Evolutionary conservation across 2,797 vertebrate species (phyloP), one percentile per base, ranked within the genome.

Genomic region (Thaleichthys pacificus): DNA sequence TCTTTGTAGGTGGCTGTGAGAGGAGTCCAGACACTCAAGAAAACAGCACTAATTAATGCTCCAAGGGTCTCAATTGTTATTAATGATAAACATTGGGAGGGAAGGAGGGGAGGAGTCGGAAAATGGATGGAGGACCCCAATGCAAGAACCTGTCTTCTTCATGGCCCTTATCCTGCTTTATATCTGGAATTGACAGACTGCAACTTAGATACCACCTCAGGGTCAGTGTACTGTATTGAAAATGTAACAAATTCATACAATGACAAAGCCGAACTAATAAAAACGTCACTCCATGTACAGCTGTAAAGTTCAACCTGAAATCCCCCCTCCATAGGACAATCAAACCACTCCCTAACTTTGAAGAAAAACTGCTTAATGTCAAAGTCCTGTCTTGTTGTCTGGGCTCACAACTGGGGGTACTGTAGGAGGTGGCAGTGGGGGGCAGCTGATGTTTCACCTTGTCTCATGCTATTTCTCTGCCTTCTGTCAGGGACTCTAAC

Each of bases 31-130:
- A 85, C 93, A 93, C 93, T 90, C 91, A 80, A 84, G 77, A 85
- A 86, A 79, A 86, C 80, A 81, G 92, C 93, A 89, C 96, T 98
- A 96, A 97, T 98, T 95, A 97, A 95, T 93, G 94, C 95, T 96
- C 93, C 84, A 86, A 94, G 95, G 92, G 90, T 91, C 94, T 93
- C 90, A 87, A 90, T 93, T 94, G 91, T 93, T 87, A 91, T 93
- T 92, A 94, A 95, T 94, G 95, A 95, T 93, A 94, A 94, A 93
- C 88, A 88, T 91, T 92, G 86, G 66, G 80, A 81, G 94, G 94
- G 17, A 67, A 58, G 68, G 75, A 80, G 67, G 73, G 56, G 32
- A 69, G 8, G 54, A 15, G 56, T 24, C 22, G 21, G 14, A 42
- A 60, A 75, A 7, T 22, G 15, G 60, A 11, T 30, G 5, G 30